These are phyloP conservation scores for Hormaphis cornu DNA, from an alignment of 1,140 invertebrate species.

Conservation along the genomic window DNA sequence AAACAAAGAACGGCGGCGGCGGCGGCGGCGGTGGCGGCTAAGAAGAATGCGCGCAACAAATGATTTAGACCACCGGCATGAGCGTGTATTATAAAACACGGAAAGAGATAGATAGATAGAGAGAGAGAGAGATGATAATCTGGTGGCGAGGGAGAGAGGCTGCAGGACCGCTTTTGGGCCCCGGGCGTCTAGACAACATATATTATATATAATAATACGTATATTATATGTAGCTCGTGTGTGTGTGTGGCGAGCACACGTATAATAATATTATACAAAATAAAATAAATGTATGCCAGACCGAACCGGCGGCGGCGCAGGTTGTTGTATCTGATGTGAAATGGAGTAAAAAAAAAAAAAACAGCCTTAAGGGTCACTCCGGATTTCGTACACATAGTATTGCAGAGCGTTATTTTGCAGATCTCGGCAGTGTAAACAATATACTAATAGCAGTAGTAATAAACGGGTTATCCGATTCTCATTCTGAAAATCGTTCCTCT, in stretches of 20 bases:
- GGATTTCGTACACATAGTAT: no score
- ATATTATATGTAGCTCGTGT: background rate
- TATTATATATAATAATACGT: background rate
- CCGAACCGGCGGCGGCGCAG: background rate
- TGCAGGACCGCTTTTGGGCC: background rate
- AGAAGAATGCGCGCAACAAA: constrained; percentile 22
- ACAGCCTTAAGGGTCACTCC: no score
- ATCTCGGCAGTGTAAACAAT: no score
- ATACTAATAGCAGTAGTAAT: no score
- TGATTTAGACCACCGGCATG: constrained; percentile 29
- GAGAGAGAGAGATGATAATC: background rate
- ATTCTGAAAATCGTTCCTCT: no score
- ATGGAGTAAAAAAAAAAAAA: background rate
- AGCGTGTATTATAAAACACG: no score
- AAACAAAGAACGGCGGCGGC: constrained; percentile 15
- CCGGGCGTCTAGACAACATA: constrained; percentile 13
- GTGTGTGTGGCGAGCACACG: background rate
- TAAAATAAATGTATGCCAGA: no score
- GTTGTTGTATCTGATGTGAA: constrained; percentile 10
- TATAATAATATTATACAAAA: no score
- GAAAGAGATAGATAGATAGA: background rate
- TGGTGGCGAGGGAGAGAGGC: background rate
- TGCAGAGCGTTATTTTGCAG: no score
- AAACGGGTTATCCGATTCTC: no score
- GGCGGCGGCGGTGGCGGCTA: no score